These are phyloP conservation scores for Apostichopus parvimensis DNA, from an alignment of 35 echinoderm and acorn worm species.

Conservation along the genomic window DNA sequence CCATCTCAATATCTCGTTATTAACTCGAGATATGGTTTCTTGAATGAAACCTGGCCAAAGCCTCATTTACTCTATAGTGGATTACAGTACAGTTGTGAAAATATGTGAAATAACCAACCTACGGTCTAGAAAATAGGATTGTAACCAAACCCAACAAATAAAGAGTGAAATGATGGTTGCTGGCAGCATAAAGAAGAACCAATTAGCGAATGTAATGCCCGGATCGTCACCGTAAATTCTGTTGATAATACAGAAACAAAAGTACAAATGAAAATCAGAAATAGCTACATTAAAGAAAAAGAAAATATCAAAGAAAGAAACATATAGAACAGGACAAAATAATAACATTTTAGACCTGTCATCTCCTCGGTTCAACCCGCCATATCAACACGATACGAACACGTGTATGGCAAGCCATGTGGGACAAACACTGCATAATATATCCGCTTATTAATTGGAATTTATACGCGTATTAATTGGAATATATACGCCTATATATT, in stretches of 20 bases:
- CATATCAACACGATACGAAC: too few relatives aligned
- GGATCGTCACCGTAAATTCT: constrained; percentile 83
- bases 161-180: constrained; percentile 71
- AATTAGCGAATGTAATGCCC: constrained; percentile 80
- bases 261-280: neutral
- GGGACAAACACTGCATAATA: too few relatives aligned
- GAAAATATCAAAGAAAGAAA: neutral
- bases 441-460: too few relatives aligned
- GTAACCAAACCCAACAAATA: constrained; percentile 86
- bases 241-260: neutral
- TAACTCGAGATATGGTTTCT: too few relatives aligned
- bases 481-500: too few relatives aligned
- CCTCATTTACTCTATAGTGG: neutral
- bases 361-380: too few relatives aligned
- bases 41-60: too few relatives aligned
- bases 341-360: too few relatives aligned
- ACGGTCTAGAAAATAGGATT: constrained; percentile 75
- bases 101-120: constrained; percentile 48
- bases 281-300: neutral
- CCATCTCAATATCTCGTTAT: too few relatives aligned
- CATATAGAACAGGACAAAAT: too few relatives aligned
- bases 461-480: too few relatives aligned
- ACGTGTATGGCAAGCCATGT: too few relatives aligned
- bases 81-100: neutral
- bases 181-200: constrained; percentile 84